phyloP scores from a whole-genome alignment of 2,113 vertebrate genomes.

The Panthera leo region DNA sequence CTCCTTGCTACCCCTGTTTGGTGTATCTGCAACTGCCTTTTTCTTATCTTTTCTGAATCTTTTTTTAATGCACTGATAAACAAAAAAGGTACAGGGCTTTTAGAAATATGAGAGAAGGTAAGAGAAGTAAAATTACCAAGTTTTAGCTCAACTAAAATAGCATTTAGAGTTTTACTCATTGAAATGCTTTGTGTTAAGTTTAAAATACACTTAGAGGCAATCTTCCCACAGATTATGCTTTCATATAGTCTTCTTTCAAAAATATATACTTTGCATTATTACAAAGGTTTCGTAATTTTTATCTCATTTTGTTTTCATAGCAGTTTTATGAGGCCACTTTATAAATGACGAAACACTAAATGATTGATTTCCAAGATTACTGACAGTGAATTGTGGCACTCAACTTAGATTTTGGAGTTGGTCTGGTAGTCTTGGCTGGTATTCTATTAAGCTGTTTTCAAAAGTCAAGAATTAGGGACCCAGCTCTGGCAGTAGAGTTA shows the following conservation, averaged over 20 bases:
- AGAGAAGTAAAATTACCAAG: neutral
- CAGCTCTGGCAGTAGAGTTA: neutral
- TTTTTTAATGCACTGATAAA: neutral
- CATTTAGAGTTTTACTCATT: neutral
- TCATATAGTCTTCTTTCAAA: neutral
- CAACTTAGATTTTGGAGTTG: neutral
- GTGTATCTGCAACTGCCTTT: neutral
- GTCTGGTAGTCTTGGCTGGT: neutral
- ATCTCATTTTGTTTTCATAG: neutral
- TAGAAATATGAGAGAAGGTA: neutral
- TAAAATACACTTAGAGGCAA: neutral
- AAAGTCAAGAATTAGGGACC: neutral
- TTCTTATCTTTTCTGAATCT: neutral
- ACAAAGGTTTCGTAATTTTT: neutral
- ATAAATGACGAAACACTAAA: neutral
- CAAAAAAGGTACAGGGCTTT: neutral
- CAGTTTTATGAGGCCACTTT: conserved; percentile 5
- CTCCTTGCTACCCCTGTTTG: neutral
- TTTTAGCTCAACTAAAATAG: neutral
- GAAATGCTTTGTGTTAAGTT: conserved; percentile 22
- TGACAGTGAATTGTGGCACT: neutral
- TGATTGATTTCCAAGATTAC: neutral
- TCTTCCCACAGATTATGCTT: neutral
- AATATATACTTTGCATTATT: neutral
- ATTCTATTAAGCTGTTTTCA: neutral